These are phyloP conservation scores for Centropristis striata DNA, from an alignment of 2,113 vertebrate species.

Conservation along the genomic window DNA sequence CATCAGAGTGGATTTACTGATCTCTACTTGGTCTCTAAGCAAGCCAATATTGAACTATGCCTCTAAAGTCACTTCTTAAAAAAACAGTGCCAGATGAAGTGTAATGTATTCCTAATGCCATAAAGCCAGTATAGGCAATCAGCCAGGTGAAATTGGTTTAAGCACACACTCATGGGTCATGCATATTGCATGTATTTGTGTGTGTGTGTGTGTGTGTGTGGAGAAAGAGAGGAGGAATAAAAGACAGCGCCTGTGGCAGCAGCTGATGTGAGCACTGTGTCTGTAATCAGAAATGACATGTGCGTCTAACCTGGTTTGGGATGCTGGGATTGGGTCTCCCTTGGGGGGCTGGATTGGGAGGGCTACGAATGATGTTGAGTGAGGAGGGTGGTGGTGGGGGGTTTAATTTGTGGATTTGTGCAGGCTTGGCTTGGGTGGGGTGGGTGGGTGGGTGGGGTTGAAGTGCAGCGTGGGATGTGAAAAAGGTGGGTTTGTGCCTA, in stretches of 20 bases:
- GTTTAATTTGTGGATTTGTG: constrained; percentile 74
- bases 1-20: not conserved
- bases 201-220: constrained; percentile 42
- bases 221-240: constrained; percentile 33
- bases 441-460: constrained; percentile 38
- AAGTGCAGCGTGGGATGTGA: constrained; percentile 34
- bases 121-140: constrained; percentile 38
- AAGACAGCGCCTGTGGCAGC: constrained; percentile 66
- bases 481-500: constrained; percentile 53
- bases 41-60: not conserved
- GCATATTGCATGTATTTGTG: constrained; percentile 26
- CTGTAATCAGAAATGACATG: constrained; percentile 86
- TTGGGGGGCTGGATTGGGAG: constrained; percentile 60
- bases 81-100: constrained; percentile 4
- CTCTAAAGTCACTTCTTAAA: not conserved
- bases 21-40: too few relatives aligned
- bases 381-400: constrained; percentile 21
- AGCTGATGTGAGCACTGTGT: constrained; percentile 76
- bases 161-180: constrained; percentile 20
- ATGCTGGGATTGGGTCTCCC: constrained; percentile 78
- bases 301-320: constrained; percentile 85
- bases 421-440: constrained; percentile 77
- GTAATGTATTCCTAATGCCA: constrained; percentile 1
- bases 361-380: constrained; percentile 36
- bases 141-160: constrained; percentile 53